These are phyloP conservation scores for Neogale vison DNA, from an alignment of 2,113 vertebrate genomes.

Conservation along the genomic window DNA sequence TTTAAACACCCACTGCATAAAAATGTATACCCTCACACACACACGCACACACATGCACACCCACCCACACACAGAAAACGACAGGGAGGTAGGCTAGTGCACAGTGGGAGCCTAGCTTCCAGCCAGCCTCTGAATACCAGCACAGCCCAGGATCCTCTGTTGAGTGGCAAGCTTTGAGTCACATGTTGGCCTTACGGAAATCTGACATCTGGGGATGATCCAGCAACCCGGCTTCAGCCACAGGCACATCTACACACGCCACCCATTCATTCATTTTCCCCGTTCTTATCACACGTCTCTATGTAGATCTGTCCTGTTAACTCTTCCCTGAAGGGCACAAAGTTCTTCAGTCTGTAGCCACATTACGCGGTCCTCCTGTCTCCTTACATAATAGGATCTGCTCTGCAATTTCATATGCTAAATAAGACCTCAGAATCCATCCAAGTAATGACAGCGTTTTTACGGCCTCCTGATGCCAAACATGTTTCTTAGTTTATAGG, in stretches of 20 bases:
- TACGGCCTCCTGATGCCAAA: conserved; percentile 26
- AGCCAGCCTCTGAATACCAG: conserved; percentile 82
- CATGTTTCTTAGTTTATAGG: conserved; percentile 46
- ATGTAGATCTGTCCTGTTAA: conserved; percentile 11
- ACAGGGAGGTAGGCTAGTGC: conserved; percentile 36
- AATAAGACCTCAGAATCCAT: conserved; percentile 57
- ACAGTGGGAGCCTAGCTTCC: conserved; percentile 61
- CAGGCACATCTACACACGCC: conserved; percentile 67
- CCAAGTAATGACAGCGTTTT: conserved; percentile 51
- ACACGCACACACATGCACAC: conserved; percentile 62
- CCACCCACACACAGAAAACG: not conserved
- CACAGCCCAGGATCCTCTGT: conserved; percentile 81
- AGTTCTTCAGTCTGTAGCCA: conserved; percentile 62
- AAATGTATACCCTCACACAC: conserved; percentile 29
- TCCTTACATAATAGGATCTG: conserved; percentile 72
- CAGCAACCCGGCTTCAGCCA: conserved; percentile 62
- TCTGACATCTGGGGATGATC: conserved; percentile 87
- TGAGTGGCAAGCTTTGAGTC: conserved; percentile 83
- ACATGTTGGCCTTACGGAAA: conserved; percentile 86
- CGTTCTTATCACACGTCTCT: not conserved
- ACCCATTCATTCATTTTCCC: conserved; percentile 47
- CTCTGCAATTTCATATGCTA: conserved; percentile 55
- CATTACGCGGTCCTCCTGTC: conserved; percentile 32
- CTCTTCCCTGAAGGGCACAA: conserved; percentile 61
- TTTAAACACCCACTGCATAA: conserved; percentile 50